Evolutionary conservation across 2,888 invertebrate species (phyloP).

Genomic region (Tenthredo distinguenda): DNA sequence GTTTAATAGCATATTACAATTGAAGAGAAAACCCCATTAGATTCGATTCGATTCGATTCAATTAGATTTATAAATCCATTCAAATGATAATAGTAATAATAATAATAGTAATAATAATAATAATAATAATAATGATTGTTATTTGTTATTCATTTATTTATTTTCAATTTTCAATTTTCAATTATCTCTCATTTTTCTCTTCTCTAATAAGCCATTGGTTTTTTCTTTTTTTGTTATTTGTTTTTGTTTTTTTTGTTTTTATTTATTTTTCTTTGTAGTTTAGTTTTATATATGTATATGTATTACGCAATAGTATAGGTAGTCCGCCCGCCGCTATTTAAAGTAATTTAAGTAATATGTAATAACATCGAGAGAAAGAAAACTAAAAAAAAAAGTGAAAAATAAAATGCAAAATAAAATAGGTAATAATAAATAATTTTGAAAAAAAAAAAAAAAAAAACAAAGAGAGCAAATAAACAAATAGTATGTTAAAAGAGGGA

Average conservation of each 20-base stretch:
- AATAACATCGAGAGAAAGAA: neutral
- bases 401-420: neutral
- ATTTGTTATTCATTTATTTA: conserved; percentile 13
- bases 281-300: neutral
- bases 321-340: conserved; percentile 3
- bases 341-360: neutral
- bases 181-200: conserved; percentile 3
- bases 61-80: neutral
- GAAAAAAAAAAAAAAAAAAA: neutral
- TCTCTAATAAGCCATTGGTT: neutral
- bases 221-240: neutral
- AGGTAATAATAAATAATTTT: neutral
- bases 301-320: conserved; percentile 2
- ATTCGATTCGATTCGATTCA: conserved; percentile 25
- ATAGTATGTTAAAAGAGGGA: neutral
- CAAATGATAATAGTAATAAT: neutral
- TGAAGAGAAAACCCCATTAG: conserved; percentile 13
- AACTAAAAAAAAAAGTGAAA: neutral
- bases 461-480: neutral
- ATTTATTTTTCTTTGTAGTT: neutral
- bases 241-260: neutral
- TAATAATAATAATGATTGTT: conserved; percentile 18
- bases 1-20: neutral
- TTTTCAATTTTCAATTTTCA: conserved; percentile 18
- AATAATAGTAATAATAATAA: neutral